Evolutionary conservation across 2,113 vertebrate genomes (phyloP).

Genomic region (Dasypus novemcinctus): DNA sequence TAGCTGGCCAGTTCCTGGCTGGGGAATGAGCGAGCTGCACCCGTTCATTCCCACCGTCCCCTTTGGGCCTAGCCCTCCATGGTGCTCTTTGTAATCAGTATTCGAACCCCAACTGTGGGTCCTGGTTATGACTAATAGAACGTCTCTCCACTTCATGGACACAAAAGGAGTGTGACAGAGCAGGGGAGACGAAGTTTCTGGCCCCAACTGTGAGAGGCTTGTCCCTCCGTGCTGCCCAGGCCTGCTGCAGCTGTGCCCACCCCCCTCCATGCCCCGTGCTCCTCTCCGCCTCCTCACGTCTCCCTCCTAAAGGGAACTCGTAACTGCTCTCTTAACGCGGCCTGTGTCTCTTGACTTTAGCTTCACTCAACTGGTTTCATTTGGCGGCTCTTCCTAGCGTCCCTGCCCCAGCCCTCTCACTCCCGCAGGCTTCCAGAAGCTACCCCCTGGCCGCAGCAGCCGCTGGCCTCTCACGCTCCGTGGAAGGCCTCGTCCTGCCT

Average conservation of each 20-base stretch:
- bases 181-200: background rate
- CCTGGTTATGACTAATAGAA: background rate
- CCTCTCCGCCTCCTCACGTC: rapidly evolving
- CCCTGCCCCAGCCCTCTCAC: rapidly evolving
- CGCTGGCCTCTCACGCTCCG: background rate
- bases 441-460: background rate
- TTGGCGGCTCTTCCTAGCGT: rapidly evolving
- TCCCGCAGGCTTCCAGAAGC: background rate
- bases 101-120: background rate
- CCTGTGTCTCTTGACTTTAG: background rate
- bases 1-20: background rate
- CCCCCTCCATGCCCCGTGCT: rapidly evolving
- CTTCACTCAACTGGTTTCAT: background rate
- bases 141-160: background rate
- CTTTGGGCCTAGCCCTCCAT: background rate
- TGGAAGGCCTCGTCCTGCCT: conserved; percentile 46
- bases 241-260: rapidly evolving
- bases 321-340: rapidly evolving
- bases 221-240: background rate
- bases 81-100: background rate
- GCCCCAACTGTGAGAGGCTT: rapidly evolving
- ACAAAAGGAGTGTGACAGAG: background rate
- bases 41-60: too few relatives aligned
- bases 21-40: background rate
- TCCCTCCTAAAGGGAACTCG: rapidly evolving